A percentile compares a stretch with the other conserved stretches of the same genome.
Evolutionary conservation across 2,888 invertebrate species (phyloP).

Genomic region (Hipparchia sbordonii): DNA sequence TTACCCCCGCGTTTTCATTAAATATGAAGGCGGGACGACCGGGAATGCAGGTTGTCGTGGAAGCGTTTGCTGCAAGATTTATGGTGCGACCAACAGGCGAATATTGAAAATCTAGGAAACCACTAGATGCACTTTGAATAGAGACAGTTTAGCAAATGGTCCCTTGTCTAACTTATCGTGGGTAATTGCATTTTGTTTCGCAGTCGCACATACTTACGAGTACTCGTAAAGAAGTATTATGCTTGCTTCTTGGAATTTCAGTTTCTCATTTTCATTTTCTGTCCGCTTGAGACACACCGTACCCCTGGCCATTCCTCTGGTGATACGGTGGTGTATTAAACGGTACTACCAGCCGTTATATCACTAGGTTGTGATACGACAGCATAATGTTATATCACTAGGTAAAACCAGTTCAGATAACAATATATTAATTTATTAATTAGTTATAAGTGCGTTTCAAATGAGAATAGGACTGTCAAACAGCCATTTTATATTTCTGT

Average conservation of each 20-base stretch:
- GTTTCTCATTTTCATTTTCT: too few relatives aligned
- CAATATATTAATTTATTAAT: too few relatives aligned
- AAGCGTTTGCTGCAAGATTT: conserved; percentile 69
- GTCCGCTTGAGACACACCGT: too few relatives aligned
- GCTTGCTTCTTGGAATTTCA: background rate
- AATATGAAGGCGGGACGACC: conserved; percentile 67
- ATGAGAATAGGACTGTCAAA: too few relatives aligned
- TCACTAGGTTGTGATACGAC: too few relatives aligned
- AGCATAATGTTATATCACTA: too few relatives aligned
- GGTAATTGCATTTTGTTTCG: conserved; percentile 21
- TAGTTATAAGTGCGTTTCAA: too few relatives aligned
- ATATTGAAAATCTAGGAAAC: conserved; percentile 76
- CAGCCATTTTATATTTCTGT: too few relatives aligned
- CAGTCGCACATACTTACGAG: background rate
- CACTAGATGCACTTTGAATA: conserved; percentile 64
- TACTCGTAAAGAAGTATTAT: background rate
- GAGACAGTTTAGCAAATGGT: conserved; percentile 55
- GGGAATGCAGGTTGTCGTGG: conserved; percentile 73
- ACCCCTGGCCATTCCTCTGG: too few relatives aligned
- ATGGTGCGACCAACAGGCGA: conserved; percentile 77
- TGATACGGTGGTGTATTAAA: too few relatives aligned
- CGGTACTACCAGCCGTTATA: too few relatives aligned
- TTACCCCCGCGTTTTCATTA: conserved; percentile 74
- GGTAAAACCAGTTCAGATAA: too few relatives aligned
- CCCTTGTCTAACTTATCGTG: conserved; percentile 33